phyloP scores from a whole-genome alignment of 37 sponge, comb jelly and placozoan species.

The Agelas oroides region DNA sequence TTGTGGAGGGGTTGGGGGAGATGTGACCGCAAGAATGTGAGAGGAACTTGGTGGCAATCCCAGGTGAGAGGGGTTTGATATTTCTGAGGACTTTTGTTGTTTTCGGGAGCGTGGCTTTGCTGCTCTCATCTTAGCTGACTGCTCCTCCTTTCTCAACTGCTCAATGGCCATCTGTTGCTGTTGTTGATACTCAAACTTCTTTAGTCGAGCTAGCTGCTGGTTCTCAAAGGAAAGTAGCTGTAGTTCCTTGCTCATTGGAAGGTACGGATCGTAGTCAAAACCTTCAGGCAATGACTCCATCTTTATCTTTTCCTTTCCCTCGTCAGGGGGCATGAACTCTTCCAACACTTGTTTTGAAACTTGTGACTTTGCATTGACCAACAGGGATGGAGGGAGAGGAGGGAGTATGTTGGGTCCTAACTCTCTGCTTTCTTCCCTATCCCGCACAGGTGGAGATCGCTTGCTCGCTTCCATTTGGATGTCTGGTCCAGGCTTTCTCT shows the following conservation, averaged over 20 bases:
- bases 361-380: neutral
- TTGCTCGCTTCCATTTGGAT: constrained; percentile 13
- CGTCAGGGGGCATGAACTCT: neutral
- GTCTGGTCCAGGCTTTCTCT: too few relatives aligned
- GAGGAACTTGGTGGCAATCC: neutral
- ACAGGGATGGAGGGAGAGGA: constrained; percentile 6
- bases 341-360: constrained; percentile 7
- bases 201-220: constrained; percentile 44
- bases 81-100: neutral
- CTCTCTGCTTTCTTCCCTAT: constrained; percentile 3
- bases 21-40: too few relatives aligned
- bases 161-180: constrained; percentile 3
- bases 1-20: too few relatives aligned
- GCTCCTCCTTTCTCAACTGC: constrained; percentile 5
- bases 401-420: neutral
- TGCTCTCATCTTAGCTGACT: neutral
- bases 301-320: constrained; percentile 5
- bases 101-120: neutral
- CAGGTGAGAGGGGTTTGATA: neutral
- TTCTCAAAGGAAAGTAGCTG: constrained; percentile 73
- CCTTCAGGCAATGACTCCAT: constrained; percentile 42
- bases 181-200: constrained; percentile 13
- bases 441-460: constrained; percentile 4
- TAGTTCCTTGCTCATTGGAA: constrained; percentile 68
- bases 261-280: constrained; percentile 77